Evolutionary conservation across 2,888 invertebrate genomes (phyloP), one percentile per base, ranked within the genome.

Genomic region (Trissolcus japonicus): DNA sequence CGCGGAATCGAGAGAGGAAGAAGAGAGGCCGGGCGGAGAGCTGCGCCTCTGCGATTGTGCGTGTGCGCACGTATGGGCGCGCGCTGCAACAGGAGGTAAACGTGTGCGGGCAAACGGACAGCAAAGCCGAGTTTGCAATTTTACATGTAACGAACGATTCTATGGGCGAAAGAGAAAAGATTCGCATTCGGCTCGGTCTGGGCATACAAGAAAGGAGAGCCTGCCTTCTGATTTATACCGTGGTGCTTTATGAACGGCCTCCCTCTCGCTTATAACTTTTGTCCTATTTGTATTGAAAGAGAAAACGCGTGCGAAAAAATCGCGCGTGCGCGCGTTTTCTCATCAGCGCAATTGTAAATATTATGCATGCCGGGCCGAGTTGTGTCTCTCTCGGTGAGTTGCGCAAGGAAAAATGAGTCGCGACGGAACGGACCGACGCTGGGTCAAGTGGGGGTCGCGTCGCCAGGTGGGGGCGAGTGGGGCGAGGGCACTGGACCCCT

Each of bases 181-280:
- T 62, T n/a, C n/a, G 63, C 66, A 68, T 69, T 76, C 69, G 65
- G 69, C 57, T 60, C 25, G 68, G 71, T 55, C 35, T 62, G 40
- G 43, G 4, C 35, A 60, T 67, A 59, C 67, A 74, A 79, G 79
- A 80, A 81, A 79, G 76, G 78, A 79, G 81, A 77, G 67, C 78
- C 35, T 35, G 35, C 35, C 82, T 74, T 67, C 82, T 84, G 84
- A 84, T 84, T 85, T 85, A 85, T 84, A 80, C 83, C 82, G 80
- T 78, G n/a, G 80, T 82, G 83, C 81, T 85, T 85, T 85, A 85
- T 84, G 85, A 85, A 81, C 83, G 76, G 81, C 81, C 77, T 76
- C 79, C 79, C 80, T 80, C 82, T 80, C 75, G 62, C 76, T 55
- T 80, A 19, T 4, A 83, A 82, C 80, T 84, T 82, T 83, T 82